Conservation (phyloP, 1,140 invertebrate species). For the Glossosoma conforme region DNA sequence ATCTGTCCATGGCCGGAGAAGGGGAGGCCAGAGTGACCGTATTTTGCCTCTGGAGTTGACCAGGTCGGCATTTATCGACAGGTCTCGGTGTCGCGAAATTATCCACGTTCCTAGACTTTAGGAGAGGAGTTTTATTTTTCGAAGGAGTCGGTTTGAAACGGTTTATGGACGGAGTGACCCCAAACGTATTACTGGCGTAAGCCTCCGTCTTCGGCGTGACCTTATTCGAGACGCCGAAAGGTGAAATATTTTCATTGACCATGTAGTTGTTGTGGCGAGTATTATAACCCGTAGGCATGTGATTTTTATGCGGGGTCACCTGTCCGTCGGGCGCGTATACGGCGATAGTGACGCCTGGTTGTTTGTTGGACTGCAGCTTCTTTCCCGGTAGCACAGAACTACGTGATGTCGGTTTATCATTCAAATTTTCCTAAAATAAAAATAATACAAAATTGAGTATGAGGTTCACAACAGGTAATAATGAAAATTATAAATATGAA, state of each 20-base stretch:
- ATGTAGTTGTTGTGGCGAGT: slow-evolving; percentile 1
- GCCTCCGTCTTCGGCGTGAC: slow-evolving; percentile 8
- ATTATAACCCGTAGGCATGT: neutral
- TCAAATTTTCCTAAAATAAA: slow-evolving; percentile 25
- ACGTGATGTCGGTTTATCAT: slow-evolving; percentile 15
- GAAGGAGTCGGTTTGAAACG: slow-evolving; percentile 2
- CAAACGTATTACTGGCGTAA: slow-evolving; percentile 18
- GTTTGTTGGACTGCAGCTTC: slow-evolving; percentile 18
- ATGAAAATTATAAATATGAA: too few species aligned
- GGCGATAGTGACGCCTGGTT: slow-evolving; percentile 11
- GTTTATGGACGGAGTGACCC: slow-evolving; percentile 12
- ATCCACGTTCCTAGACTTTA: slow-evolving; percentile 13
- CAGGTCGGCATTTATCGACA: slow-evolving; percentile 6
- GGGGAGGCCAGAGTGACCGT: slow-evolving; percentile 17
- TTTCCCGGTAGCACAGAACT: slow-evolving; percentile 21
- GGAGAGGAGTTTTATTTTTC: slow-evolving; percentile 8
- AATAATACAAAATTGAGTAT: too few species aligned
- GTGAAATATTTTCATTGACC: slow-evolving; percentile 8
- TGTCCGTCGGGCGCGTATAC: slow-evolving; percentile 18
- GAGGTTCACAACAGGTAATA: too few species aligned
- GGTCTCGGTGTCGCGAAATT: slow-evolving; percentile 26
- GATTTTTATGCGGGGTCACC: slow-evolving; percentile 9
- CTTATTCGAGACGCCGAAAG: slow-evolving; percentile 5
- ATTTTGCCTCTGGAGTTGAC: slow-evolving; percentile 18
- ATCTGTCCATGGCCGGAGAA: slow-evolving; percentile 4